Conservation (phyloP, 2,888 invertebrate species). For the Ernsta delagoae region DNA sequence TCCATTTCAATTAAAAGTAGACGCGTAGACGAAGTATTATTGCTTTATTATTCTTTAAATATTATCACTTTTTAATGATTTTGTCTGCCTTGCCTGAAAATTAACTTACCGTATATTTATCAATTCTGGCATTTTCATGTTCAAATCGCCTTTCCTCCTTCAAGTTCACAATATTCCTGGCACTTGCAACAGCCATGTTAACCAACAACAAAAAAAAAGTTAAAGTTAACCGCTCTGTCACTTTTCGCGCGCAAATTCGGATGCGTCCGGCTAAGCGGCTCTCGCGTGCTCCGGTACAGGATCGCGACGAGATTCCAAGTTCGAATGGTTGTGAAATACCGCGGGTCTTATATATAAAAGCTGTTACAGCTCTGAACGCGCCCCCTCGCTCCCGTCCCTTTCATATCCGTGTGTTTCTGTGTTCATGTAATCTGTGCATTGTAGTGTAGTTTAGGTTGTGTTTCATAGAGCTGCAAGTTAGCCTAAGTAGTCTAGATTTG, state of each 20-base stretch:
- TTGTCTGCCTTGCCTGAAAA: background rate
- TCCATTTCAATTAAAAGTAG: too few relatives aligned
- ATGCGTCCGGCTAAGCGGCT: conserved; percentile 60
- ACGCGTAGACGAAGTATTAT: too few relatives aligned
- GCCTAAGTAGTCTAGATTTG: background rate
- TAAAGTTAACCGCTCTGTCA: conserved; percentile 60
- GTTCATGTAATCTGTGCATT: conserved; percentile 12
- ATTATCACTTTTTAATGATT: too few relatives aligned
- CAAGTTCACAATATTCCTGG: conserved; percentile 70
- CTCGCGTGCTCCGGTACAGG: conserved; percentile 70
- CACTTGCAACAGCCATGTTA: conserved; percentile 78
- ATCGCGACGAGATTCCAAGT: conserved; percentile 77
- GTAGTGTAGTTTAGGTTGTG: conserved; percentile 23
- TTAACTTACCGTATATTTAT: conserved; percentile 76
- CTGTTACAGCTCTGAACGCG: conserved; percentile 58
- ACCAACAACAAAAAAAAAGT: conserved; percentile 46
- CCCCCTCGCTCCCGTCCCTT: conserved; percentile 72
- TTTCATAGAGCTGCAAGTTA: conserved; percentile 10
- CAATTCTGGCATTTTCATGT: conserved; percentile 71
- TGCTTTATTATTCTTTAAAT: too few relatives aligned
- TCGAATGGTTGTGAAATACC: conserved; percentile 69
- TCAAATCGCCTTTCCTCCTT: conserved; percentile 72
- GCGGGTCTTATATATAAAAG: conserved; percentile 79
- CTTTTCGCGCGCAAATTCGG: conserved; percentile 66
- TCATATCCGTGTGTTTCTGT: conserved; percentile 52